Percentiles rank a stretch among this genome's conserved stretches.
These are phyloP conservation scores for Serripes groenlandicus DNA, from an alignment of 2,888 invertebrate genomes.

Conservation along the genomic window DNA sequence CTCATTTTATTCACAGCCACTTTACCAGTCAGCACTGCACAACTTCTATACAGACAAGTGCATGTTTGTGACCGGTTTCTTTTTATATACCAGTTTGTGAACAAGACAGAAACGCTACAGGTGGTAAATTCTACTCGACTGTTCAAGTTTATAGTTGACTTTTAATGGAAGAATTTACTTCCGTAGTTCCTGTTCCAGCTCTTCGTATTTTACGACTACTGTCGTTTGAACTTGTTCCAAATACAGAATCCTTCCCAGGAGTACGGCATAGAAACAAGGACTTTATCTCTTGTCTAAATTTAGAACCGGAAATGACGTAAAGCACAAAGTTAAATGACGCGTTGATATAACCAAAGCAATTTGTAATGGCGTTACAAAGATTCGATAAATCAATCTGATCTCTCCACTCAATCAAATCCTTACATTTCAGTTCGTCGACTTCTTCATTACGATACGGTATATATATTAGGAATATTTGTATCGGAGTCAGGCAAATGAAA, in stretches of 20 bases:
- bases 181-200: not conserved
- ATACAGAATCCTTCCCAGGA: conserved; percentile 39
- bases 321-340: conserved; percentile 74
- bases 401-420: conserved; percentile 34
- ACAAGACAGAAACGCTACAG: too few species aligned
- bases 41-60: too few species aligned
- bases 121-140: too few species aligned
- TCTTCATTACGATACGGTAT: conserved; percentile 33
- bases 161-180: not conserved
- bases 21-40: too few species aligned
- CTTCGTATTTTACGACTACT: conserved; percentile 4
- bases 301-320: conserved; percentile 75
- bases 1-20: too few species aligned
- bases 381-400: conserved; percentile 24
- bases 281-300: conserved; percentile 72
- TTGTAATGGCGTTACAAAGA: conserved; percentile 66
- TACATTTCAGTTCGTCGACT: conserved; percentile 23
- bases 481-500: conserved; percentile 48
- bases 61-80: too few species aligned
- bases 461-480: conserved; percentile 48
- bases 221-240: conserved; percentile 36
- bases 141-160: conserved; percentile 1
- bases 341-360: conserved; percentile 73
- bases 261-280: conserved; percentile 55
- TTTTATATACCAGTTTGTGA: too few species aligned